These are phyloP conservation scores for Cryptoblepharus egeriae DNA, from an alignment of 2,797 vertebrate genomes.

Conservation along the genomic window DNA sequence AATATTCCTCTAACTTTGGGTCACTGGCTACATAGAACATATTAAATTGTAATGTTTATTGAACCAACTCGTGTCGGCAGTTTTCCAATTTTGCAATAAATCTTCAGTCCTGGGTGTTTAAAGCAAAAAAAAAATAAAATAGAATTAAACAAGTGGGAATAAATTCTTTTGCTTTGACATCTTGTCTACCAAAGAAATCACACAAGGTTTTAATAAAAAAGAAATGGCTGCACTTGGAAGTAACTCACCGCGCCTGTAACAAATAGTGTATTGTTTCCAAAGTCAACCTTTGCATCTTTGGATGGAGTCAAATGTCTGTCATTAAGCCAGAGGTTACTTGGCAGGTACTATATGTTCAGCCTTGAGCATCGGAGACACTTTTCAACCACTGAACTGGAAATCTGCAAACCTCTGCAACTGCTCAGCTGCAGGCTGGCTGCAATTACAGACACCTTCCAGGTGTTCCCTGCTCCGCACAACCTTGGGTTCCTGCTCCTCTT, in stretches of 20 bases:
- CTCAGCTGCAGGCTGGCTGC: not conserved
- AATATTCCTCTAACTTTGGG: not conserved
- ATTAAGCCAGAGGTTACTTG: not conserved
- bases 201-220: not conserved
- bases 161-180: not conserved
- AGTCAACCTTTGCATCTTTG: not conserved
- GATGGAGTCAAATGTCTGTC: not conserved
- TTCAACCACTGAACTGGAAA: not conserved
- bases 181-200: not conserved
- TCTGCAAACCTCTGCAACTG: not conserved
- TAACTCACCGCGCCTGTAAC: not conserved
- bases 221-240: not conserved
- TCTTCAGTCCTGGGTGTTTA: constrained; percentile 6
- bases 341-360: not conserved
- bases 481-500: too few species aligned
- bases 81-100: constrained; percentile 6
- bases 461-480: not conserved
- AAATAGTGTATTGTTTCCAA: not conserved
- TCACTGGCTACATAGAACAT: not conserved
- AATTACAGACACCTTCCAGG: not conserved
- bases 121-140: not conserved
- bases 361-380: not conserved
- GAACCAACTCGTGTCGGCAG: not conserved
- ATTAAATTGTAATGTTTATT: constrained; percentile 1
- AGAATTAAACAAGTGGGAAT: not conserved